Percentiles rank a stretch among this genome's conserved stretches.
Evolutionary conservation across 23 tunicate species (phyloP).

Genomic region (Oikopleura albicans): DNA sequence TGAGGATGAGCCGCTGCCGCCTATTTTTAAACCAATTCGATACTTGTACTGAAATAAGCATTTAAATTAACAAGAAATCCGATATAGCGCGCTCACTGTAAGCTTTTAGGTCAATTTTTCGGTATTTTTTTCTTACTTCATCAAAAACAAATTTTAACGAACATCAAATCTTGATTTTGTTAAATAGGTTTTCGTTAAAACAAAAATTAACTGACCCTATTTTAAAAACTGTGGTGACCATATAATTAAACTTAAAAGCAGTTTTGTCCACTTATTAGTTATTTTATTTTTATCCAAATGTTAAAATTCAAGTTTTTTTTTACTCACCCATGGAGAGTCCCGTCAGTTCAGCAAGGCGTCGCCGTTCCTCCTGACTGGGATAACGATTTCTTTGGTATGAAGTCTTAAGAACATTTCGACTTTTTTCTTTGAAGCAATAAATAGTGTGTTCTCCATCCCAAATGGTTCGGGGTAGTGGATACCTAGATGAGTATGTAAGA

Average conservation of each 20-base stretch:
- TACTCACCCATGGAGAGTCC: slow-evolving; percentile 9
- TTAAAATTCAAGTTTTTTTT: no score
- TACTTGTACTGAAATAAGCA: not conserved
- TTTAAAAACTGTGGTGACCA: no score
- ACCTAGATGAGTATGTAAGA: not conserved
- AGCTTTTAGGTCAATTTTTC: no score
- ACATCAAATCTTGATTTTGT: no score
- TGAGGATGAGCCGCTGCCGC: slow-evolving; percentile 16
- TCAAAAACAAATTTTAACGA: no score
- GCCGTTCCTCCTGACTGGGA: not conserved
- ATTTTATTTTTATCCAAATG: no score
- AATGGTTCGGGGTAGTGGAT: slow-evolving; percentile 59
- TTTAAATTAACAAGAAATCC: not conserved
- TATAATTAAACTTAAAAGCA: no score
- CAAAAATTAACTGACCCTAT: no score
- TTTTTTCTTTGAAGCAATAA: slow-evolving; percentile 81
- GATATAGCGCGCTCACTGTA: no score
- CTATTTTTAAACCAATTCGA: slow-evolving; percentile 12
- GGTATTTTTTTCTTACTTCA: no score
- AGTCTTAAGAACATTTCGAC: slow-evolving; percentile 22
- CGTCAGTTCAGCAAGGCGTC: not conserved
- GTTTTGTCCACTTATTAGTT: no score
- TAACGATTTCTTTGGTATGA: not conserved
- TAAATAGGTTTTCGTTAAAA: no score
- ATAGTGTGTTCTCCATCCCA: slow-evolving; percentile 99